These are phyloP conservation scores for Orchesella cincta DNA, from an alignment of 1,140 invertebrate species.

Conservation along the genomic window DNA sequence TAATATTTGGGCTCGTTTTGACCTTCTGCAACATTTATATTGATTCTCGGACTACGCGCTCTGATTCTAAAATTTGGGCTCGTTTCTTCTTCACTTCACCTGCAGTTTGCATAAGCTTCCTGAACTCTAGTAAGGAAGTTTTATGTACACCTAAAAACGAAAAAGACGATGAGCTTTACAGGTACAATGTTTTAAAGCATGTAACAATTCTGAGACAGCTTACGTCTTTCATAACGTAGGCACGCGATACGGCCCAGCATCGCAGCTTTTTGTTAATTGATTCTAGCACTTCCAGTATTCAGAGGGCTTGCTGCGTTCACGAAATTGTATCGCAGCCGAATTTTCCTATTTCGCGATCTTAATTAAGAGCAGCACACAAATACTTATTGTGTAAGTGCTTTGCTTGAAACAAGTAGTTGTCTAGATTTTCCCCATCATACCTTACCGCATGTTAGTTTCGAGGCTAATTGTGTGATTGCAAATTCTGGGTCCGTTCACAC, in stretches of 20 bases:
- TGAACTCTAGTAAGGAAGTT: constrained; percentile 87
- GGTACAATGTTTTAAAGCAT: constrained; percentile 18
- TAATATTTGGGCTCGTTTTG: constrained; percentile 86
- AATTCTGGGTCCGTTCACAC: constrained; percentile 99
- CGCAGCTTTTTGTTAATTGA: constrained; percentile 97
- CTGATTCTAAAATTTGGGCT: constrained; percentile 94
- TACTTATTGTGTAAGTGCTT: not conserved
- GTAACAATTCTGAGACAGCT: constrained; percentile 56
- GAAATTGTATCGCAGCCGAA: constrained; percentile 98
- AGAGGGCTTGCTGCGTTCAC: constrained; percentile 89
- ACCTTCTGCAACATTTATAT: constrained; percentile 97
- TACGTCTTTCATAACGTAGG: constrained; percentile 96
- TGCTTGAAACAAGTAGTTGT: not conserved
- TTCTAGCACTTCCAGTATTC: constrained; percentile 93
- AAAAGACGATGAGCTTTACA: not conserved
- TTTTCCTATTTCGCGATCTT: constrained; percentile 91
- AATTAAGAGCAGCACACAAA: too few relatives aligned
- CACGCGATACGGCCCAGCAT: constrained; percentile 98
- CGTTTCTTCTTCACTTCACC: constrained; percentile 96
- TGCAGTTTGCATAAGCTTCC: constrained; percentile 99
- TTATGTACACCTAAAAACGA: constrained; percentile 77
- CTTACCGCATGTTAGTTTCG: constrained; percentile 93
- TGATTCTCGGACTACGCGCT: constrained; percentile 89
- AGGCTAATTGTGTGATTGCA: constrained; percentile 96
- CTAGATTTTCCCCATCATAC: not conserved